Evolutionary conservation across 2,888 invertebrate genomes (phyloP).

Genomic region (Tenthredo livida): DNA sequence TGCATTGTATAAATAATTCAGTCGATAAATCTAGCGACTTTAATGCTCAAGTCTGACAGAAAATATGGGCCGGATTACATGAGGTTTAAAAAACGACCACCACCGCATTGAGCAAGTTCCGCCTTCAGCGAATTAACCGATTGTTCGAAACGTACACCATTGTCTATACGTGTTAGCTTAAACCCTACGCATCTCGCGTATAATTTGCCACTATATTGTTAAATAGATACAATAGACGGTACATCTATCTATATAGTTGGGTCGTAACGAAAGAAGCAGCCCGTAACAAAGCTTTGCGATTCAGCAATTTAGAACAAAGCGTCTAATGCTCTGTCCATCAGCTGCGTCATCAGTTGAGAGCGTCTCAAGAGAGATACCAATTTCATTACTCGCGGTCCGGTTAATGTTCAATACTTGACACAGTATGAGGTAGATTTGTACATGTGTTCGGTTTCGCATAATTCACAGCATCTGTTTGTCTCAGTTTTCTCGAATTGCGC

Average conservation of each 20-base stretch:
- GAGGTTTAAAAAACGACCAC: constrained; percentile 1
- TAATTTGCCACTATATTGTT: constrained; percentile 18
- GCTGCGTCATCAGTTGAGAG: constrained; percentile 1
- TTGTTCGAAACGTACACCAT: neutral
- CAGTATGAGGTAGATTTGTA: neutral
- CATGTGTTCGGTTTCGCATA: neutral
- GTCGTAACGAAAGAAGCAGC: constrained; percentile 3
- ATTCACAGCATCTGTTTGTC: neutral
- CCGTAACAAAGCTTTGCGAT: constrained; percentile 19
- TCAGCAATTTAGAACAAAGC: constrained; percentile 36
- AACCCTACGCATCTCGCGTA: constrained; percentile 4
- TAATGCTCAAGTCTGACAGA: constrained; percentile 12
- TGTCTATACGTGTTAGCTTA: neutral
- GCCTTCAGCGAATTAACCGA: constrained; percentile 1
- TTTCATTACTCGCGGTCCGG: constrained; percentile 30
- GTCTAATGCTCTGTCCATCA: constrained; percentile 42
- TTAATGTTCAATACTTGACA: constrained; percentile 10
- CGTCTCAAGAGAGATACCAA: constrained; percentile 40
- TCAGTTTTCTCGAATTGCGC: neutral
- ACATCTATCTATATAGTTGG: neutral
- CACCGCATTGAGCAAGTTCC: neutral
- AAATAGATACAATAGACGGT: constrained; percentile 12
- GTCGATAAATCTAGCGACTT: constrained; percentile 21
- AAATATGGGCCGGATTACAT: constrained; percentile 10
- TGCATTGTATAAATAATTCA: constrained; percentile 37